These are phyloP conservation scores for Drosophila peninsularis DNA, from an alignment of 2,888 invertebrate genomes.

Conservation along the genomic window DNA sequence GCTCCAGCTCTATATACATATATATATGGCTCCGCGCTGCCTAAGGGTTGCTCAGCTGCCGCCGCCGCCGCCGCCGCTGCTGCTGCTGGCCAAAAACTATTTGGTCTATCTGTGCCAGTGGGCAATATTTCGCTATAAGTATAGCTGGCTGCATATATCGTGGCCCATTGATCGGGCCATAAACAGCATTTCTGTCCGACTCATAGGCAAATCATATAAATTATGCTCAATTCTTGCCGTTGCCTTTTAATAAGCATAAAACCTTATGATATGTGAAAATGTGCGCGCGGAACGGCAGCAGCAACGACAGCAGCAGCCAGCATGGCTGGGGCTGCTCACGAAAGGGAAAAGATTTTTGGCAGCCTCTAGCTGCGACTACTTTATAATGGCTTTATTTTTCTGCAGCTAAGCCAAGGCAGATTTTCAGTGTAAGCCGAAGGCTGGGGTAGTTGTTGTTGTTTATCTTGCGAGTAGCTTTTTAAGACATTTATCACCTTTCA, in stretches of 20 bases:
- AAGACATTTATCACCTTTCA: conserved; percentile 5
- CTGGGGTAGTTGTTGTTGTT: neutral
- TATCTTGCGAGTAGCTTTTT: neutral
- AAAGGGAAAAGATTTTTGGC: neutral
- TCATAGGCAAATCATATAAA: conserved; percentile 79
- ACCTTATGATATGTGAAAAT: conserved; percentile 85
- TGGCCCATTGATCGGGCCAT: conserved; percentile 72
- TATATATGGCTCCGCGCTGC: conserved; percentile 20
- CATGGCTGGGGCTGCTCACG: neutral
- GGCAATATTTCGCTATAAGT: conserved; percentile 55
- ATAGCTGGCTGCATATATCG: conserved; percentile 69
- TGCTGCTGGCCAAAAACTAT: conserved; percentile 42
- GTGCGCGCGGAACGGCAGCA: conserved; percentile 63
- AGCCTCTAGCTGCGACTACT: conserved; percentile 3
- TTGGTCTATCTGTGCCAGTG: conserved; percentile 61
- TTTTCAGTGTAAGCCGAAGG: neutral
- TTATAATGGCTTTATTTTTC: conserved; percentile 9
- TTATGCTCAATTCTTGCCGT: conserved; percentile 68
- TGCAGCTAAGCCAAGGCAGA: conserved; percentile 2
- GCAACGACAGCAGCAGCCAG: conserved; percentile 13
- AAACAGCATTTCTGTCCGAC: conserved; percentile 77
- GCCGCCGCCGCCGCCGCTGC: neutral
- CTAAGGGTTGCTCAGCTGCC: conserved; percentile 64
- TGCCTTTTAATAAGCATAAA: conserved; percentile 83
- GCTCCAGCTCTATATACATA: conserved; percentile 31